Evolutionary conservation across 1,140 invertebrate species (phyloP).

Genomic region (Myzus persicae): DNA sequence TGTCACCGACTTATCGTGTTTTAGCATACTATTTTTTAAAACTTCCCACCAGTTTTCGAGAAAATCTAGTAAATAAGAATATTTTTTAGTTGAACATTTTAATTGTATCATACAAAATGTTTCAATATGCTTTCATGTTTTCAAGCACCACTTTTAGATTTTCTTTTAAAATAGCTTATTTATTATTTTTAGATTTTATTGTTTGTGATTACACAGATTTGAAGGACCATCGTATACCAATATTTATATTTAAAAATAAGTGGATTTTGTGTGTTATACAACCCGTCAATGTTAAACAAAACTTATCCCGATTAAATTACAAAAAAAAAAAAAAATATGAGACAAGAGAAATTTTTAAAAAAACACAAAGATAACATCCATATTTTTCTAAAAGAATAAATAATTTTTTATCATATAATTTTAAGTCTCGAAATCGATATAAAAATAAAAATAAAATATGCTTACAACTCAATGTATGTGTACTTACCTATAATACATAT

Average conservation of each 20-base stretch:
- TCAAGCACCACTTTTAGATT: not conserved
- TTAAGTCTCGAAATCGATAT: not conserved
- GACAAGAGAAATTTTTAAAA: not conserved
- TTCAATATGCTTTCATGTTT: not conserved
- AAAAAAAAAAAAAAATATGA: too few relatives aligned
- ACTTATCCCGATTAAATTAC: not conserved
- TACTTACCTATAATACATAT: not conserved
- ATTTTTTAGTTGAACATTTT: too few relatives aligned
- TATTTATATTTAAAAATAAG: not conserved
- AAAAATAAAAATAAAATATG: not conserved
- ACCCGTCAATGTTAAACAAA: not conserved
- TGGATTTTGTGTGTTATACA: not conserved
- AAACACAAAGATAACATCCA: not conserved
- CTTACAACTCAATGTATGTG: not conserved
- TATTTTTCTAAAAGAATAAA: not conserved
- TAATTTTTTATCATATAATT: not conserved
- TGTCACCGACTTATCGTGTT: not conserved
- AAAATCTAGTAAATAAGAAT: not conserved
- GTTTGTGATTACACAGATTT: not conserved
- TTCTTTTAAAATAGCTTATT: too few relatives aligned
- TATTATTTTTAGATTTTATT: not conserved
- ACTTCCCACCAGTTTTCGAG: not conserved
- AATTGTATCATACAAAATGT: not conserved
- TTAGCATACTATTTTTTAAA: not conserved
- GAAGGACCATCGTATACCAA: not conserved